phyloP scores from a whole-genome alignment of 2,888 invertebrate genomes.

The Leistus spinibarbis region DNA sequence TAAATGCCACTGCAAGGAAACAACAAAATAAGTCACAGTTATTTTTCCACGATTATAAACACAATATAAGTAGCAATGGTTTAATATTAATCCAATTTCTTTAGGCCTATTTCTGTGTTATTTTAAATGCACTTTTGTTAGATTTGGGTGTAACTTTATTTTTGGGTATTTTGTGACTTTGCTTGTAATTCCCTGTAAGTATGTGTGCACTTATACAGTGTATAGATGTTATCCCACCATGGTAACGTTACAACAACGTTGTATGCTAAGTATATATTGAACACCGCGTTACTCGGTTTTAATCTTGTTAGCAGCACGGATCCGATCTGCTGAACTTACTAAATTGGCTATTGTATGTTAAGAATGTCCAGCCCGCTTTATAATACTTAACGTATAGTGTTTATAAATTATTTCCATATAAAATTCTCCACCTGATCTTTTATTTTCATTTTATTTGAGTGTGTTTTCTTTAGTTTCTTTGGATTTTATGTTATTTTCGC shows the following conservation, averaged over 20 bases:
- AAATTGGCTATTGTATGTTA: conserved; percentile 10
- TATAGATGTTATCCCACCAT: conserved; percentile 6
- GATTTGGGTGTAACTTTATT: no score
- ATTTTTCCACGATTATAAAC: not conserved
- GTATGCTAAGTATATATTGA: conserved; percentile 8
- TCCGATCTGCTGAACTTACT: not conserved
- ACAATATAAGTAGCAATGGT: no score
- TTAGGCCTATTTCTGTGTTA: no score
- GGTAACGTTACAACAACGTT: not conserved
- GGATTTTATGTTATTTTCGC: not conserved
- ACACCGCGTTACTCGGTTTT: not conserved
- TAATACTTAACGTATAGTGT: not conserved
- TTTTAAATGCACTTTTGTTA: no score
- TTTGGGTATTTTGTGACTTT: not conserved
- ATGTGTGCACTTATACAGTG: not conserved
- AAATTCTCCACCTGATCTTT: not conserved
- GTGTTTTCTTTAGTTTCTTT: not conserved
- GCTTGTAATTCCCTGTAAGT: not conserved
- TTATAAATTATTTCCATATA: not conserved
- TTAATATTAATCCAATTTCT: no score
- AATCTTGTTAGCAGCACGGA: conserved; percentile 1
- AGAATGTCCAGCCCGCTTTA: not conserved
- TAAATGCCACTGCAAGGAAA: not conserved
- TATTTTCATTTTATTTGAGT: not conserved
- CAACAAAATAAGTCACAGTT: not conserved